A percentile compares a stretch with the other conserved stretches of the same genome.
Evolutionary conservation across 2,113 vertebrate species (phyloP).

Genomic region (Turnix velox): DNA sequence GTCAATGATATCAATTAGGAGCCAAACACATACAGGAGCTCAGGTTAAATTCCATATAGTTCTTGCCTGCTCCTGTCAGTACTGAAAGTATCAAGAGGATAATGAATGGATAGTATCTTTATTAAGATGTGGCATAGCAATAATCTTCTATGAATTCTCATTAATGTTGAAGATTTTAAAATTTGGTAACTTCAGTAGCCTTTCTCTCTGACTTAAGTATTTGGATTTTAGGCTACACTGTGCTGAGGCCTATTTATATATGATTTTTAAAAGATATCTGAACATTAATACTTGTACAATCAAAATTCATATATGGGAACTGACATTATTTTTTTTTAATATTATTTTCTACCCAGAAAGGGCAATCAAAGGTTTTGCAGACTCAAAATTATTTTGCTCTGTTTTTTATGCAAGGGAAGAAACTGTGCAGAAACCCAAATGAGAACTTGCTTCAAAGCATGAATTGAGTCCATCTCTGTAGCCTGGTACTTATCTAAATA

Average conservation of each 20-base stretch:
- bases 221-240: not conserved
- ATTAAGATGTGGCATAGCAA: not conserved
- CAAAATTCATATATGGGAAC: not conserved
- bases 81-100: not conserved
- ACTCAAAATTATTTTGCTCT: not conserved
- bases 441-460: not conserved
- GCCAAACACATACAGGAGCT: not conserved
- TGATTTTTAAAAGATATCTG: not conserved
- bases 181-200: not conserved
- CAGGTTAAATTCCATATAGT: not conserved
- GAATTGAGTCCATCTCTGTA: not conserved
- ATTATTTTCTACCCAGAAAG: not conserved
- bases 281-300: not conserved
- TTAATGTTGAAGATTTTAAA: not conserved
- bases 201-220: not conserved
- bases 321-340: not conserved
- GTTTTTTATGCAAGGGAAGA: not conserved
- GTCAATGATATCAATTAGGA: not conserved
- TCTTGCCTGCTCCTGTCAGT: not conserved
- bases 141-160: not conserved
- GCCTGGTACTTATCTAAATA: not conserved
- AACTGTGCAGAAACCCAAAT: not conserved
- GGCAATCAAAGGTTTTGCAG: not conserved
- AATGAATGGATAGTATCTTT: not conserved
- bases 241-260: not conserved